phyloP scores from a whole-genome alignment of 1,140 invertebrate genomes.

The Rhagoletis zephyria region DNA sequence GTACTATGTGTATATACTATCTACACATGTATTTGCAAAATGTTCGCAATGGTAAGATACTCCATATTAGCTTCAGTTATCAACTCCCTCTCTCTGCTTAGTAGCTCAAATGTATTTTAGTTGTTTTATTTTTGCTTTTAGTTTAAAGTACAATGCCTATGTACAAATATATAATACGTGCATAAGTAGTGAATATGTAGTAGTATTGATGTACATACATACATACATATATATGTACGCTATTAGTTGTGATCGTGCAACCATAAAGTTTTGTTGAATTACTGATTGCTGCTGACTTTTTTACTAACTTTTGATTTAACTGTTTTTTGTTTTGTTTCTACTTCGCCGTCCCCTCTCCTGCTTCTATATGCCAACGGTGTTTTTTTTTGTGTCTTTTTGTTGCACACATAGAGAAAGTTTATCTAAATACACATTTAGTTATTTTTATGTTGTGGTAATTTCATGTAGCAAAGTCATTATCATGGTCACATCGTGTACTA shows the following conservation, averaged over 20 bases:
- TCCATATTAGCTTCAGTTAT: neutral
- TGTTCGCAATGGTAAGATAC: too few relatives aligned
- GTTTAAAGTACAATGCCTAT: neutral
- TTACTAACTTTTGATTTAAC: neutral
- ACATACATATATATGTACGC: neutral
- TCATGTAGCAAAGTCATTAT: constrained; percentile 25
- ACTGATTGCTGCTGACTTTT: neutral
- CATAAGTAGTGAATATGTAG: too few relatives aligned
- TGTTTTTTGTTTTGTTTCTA: neutral
- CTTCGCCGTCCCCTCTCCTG: neutral
- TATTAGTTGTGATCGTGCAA: neutral
- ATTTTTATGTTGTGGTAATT: neutral
- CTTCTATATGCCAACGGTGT: neutral
- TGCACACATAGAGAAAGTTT: constrained; percentile 35
- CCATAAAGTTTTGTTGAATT: neutral
- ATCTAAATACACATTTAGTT: neutral
- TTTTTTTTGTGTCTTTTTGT: neutral
- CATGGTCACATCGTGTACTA: constrained; percentile 21
- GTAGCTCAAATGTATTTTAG: neutral
- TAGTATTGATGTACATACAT: neutral
- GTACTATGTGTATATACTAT: too few relatives aligned
- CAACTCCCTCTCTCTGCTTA: neutral
- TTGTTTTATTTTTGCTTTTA: neutral
- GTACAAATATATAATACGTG: too few relatives aligned
- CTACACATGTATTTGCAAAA: too few relatives aligned